These are phyloP conservation scores for Nyctibius bracteatus DNA, from an alignment of 2,113 vertebrate species.

Conservation along the genomic window DNA sequence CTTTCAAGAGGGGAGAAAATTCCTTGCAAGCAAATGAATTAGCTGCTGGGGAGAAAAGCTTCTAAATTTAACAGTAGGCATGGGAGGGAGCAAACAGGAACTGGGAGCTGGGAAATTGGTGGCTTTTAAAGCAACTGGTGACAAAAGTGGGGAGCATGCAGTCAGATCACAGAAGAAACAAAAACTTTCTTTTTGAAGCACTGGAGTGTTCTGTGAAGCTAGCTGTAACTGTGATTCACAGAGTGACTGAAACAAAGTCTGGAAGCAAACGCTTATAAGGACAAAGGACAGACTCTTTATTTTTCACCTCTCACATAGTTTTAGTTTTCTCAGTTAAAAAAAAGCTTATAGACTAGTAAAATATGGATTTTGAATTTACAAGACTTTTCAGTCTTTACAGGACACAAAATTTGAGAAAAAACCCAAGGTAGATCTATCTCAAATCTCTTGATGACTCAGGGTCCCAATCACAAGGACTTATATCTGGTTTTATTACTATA, in stretches of 20 bases:
- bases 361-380: neutral
- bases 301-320: neutral
- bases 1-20: neutral
- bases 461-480: neutral
- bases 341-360: neutral
- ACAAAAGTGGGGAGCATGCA: neutral
- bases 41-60: neutral
- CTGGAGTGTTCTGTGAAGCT: neutral
- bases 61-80: neutral
- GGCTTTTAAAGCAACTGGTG: neutral
- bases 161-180: neutral
- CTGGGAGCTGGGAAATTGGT: neutral
- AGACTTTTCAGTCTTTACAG: neutral
- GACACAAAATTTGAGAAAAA: neutral
- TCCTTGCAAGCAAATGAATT: neutral
- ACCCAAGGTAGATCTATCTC: neutral
- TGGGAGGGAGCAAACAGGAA: neutral
- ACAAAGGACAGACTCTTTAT: neutral
- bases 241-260: neutral
- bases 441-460: neutral
- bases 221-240: neutral
- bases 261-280: neutral
- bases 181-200: neutral
- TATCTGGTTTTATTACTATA: neutral
- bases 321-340: neutral